Evolutionary conservation across 2,113 vertebrate genomes (phyloP), one percentile per base, ranked within the genome.

Genomic region (chimpanzee (Pan troglodytes)): DNA sequence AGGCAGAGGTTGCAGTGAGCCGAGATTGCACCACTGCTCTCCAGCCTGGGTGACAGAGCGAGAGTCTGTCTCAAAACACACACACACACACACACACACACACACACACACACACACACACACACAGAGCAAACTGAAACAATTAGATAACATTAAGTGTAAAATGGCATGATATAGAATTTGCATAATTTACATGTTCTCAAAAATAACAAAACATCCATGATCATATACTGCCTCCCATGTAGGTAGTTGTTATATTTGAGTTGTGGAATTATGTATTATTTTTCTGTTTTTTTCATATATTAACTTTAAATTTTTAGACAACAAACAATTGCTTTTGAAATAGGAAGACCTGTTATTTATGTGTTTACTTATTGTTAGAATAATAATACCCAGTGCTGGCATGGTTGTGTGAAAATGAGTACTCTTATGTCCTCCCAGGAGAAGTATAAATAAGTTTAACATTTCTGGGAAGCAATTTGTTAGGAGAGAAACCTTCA

Each of bases 381-480:
- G 25, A 90, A 68, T 85, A 57, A 38, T 64, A 88, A 83, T 32
- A 38, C 23, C 22, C 55, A 59, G 13, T 17, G 67, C 67, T 88
- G n/a, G 23, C 73, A 27, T 80, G 35, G 20, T 38, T 84, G 9
- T 81, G 25, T 40, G 59, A 9, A 84, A 88, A 83, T 32, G 57
- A 17, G 4, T 89, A n/a, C 43, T 92, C 75, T 82, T 23, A n/a
- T 38, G 16, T n/a, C 12, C 64, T 67, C 22, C 73, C 22, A 27
- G 13, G 50, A 35, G 48, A 48, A 64, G 5, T 64, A 30, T 38
- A 90, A 61, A 68, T 52, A 90, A 90, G 22, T 50, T 88, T n/a
- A 76, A 43, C 55, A 75, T 87, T 96, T 92, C 35, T 22, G 45
- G n/a, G 50, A 93, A 90, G 20, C n/a, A 38, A 85, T 91, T 94